Base-by-base conservation (phyloP, 2,797 vertebrate species). In the Mareca strepera region DNA sequence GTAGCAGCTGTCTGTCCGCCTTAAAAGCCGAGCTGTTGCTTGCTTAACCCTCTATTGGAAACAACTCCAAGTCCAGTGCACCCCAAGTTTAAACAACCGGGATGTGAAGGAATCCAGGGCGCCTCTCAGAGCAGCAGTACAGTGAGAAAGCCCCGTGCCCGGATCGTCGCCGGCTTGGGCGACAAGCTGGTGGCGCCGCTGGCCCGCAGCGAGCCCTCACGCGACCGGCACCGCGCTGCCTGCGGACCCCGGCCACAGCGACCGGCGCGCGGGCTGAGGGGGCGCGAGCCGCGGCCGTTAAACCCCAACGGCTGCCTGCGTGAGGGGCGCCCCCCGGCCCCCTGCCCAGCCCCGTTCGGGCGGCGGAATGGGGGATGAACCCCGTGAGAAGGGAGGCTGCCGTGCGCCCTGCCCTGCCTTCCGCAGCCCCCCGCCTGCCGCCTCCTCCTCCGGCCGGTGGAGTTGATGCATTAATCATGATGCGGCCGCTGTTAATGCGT, bases 381-480 rank as follows among this genome's bases (percentile, higher is more conserved):
- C 37, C 67, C 11, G 6, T 31, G 2, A 12, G 44, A 22, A 60
- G 66, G 53, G 48, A 43, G 56, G 21, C 83, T 82, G 46, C 85
- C 33, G 22, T 17, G 60, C 60, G 17, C 74, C 23, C 75, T 70
- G 16, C 80, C 26, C 78, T 70, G 31, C 44, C 29, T 15, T 15
- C 50, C 50, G 26, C 50, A 16, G 15, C 20, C 18, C 14, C 35
- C 39, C 31, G 55, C 31, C 37, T 55, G 92, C 77, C 67, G 92
- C 80, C 70, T 76, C 92, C 80, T 59, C 44, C 78, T 39, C 91
- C 56, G 94, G 97, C 97, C 97, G 96, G 96, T 25, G 97, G 97
- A 96, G 87, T 92, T 97, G 93, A 97, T 98, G 93, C 97, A 97
- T 97, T 97, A 97, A 98, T 97, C 98, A 98, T 98, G 98, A 98